Base-by-base conservation (phyloP, 2,888 invertebrate genomes). In the Drosophila borealis region DNA sequence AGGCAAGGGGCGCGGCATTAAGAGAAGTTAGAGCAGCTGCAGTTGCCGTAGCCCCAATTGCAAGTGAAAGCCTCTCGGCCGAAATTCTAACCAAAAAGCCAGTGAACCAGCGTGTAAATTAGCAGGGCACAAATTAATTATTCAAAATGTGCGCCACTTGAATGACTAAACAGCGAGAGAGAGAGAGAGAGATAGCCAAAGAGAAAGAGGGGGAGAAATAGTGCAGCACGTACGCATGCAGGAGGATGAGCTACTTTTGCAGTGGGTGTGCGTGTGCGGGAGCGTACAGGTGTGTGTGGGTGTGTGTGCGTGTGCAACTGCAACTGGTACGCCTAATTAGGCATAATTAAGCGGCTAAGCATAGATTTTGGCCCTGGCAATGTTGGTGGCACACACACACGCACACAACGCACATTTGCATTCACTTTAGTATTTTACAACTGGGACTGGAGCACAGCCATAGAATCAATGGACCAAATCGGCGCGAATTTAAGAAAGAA, bases 91-190 rank as follows among this genome's bases (percentile, higher is more conserved):
- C 83, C 89, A 70, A 78, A 83, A 83, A 84, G 83, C 89, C 83
- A 86, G 83, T 78, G 72, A 62, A 75, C 88, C 89, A 80, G 78
- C 73, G 86, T 89, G 86, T 86, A 89, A 86, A 86, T 86, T 86
- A 88, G 87, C 83, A 78, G 88, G 77, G 80, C 88, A 80, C 83
- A 78, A 89, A 89, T 86, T 89, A 89, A 89, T 88, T 88, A 86
- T 86, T 89, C 86, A 86, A 78, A 89, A 88, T 88, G 83, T 86
- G 87, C 81, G 68, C 76, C 88, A 86, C 83, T 86, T 78, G 87
- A 80, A 83, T 88, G 71, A 55, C 80, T 80, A 85, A 86, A 78
- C 79, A 82, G 62, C 65, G 41, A 46, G 17, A 21, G 14, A 33
- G 21, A 5, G 21, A n/a, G 37, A 10, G 36, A 51, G 50, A 21